Evolutionary conservation across 2,113 vertebrate genomes (phyloP).

Genomic region (Spermophilus dauricus): DNA sequence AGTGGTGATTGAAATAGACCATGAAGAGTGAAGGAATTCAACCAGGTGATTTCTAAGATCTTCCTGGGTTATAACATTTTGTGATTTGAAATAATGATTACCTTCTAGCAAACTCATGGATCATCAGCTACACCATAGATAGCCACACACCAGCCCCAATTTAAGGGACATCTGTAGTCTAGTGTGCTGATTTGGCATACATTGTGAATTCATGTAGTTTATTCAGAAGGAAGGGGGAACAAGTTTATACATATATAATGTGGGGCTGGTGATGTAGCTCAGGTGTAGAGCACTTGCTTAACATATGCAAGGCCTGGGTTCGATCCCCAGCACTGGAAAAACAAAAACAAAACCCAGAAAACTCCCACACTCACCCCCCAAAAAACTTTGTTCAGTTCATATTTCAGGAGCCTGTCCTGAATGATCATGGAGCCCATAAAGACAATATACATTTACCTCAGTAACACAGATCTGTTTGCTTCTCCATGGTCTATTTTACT

Average conservation of each 20-base stretch:
- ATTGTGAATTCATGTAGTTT: constrained; percentile 15
- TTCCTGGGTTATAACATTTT: background rate
- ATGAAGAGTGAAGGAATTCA: background rate
- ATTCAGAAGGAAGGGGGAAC: background rate
- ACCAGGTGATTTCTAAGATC: constrained; percentile 10
- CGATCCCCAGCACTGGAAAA: too few species aligned
- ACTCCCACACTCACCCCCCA: too few species aligned
- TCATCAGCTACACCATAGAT: background rate
- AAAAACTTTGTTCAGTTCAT: background rate
- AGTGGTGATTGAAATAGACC: background rate
- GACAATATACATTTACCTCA: constrained; percentile 18
- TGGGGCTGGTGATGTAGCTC: background rate
- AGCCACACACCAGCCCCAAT: background rate
- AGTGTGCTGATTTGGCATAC: background rate
- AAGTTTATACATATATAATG: background rate
- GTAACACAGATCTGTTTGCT: background rate
- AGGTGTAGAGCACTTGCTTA: too few species aligned
- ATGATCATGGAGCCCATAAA: background rate
- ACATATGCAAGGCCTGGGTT: too few species aligned
- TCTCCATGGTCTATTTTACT: constrained; percentile 42
- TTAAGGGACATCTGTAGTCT: background rate
- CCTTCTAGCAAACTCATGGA: background rate
- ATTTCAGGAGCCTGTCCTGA: constrained; percentile 3
- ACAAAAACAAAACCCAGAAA: too few species aligned
- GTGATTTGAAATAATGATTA: background rate